A percentile compares a stretch with the other conserved stretches of the same genome.
These are phyloP conservation scores for Philotrypesis tridentata DNA, from an alignment of 1,140 invertebrate genomes.

Conservation along the genomic window DNA sequence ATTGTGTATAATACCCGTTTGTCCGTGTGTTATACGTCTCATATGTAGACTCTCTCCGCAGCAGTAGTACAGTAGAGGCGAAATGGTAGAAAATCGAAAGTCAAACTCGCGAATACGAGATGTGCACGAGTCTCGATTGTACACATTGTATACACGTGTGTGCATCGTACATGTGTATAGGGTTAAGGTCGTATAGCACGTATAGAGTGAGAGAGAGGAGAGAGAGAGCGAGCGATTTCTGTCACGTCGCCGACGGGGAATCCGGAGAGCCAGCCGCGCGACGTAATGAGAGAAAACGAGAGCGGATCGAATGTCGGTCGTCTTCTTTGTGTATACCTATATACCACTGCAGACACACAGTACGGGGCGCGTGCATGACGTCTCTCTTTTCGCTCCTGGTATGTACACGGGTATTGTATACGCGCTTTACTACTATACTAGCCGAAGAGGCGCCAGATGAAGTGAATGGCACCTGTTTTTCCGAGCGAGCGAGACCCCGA, in stretches of 20 bases:
- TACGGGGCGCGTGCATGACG: constrained; percentile 51
- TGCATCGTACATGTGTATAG: too few species aligned
- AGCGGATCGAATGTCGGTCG: constrained; percentile 45
- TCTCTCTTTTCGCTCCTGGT: too few species aligned
- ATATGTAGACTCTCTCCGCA: too few species aligned
- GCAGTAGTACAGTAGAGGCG: too few species aligned
- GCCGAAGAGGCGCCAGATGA: constrained; percentile 33
- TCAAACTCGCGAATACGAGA: not conserved
- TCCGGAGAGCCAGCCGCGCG: not conserved
- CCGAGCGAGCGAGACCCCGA: not conserved
- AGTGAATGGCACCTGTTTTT: constrained; percentile 26
- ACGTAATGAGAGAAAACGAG: constrained; percentile 45
- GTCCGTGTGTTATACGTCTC: too few species aligned
- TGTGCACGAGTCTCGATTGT: too few species aligned
- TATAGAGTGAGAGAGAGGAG: too few species aligned
- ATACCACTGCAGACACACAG: constrained; percentile 36
- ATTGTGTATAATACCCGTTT: too few species aligned
- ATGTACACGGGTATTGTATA: too few species aligned
- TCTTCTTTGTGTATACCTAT: constrained; percentile 51
- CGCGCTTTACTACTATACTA: too few species aligned
- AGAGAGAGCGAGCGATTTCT: too few species aligned
- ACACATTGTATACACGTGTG: too few species aligned
- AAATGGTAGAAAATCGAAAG: not conserved
- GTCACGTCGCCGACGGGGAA: not conserved
- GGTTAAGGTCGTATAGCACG: constrained; percentile 3